Evolutionary conservation across 2,888 invertebrate species (phyloP).

Genomic region (Parochlus steinenii): DNA sequence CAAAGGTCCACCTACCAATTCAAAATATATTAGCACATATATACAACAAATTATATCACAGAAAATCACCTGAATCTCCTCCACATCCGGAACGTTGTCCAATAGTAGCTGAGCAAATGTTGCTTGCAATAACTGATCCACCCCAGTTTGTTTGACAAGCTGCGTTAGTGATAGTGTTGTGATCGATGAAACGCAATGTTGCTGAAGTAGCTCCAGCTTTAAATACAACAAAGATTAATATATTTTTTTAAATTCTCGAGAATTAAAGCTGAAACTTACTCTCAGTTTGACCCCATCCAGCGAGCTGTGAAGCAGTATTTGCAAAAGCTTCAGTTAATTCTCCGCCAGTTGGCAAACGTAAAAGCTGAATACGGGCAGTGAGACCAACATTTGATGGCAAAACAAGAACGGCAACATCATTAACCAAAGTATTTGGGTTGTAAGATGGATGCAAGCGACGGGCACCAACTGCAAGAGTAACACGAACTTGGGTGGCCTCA

Average conservation of each 20-base stretch:
- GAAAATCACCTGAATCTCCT: too few relatives aligned
- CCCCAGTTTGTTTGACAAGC: slow-evolving; percentile 19
- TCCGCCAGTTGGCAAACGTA: too few relatives aligned
- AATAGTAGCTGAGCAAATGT: slow-evolving; percentile 24
- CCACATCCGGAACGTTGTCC: too few relatives aligned
- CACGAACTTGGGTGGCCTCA: slow-evolving; percentile 5
- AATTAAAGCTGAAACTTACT: too few relatives aligned
- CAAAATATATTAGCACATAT: too few relatives aligned
- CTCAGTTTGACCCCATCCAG: slow-evolving; percentile 6
- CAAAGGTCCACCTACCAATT: slow-evolving; percentile 22
- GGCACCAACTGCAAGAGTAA: neutral
- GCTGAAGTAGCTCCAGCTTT: neutral
- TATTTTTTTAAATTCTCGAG: too few relatives aligned
- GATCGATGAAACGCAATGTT: slow-evolving; percentile 18
- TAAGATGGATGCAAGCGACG: neutral
- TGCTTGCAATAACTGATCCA: slow-evolving; percentile 18
- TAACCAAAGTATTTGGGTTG: too few relatives aligned
- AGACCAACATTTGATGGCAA: neutral
- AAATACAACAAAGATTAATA: too few relatives aligned
- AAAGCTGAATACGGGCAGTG: neutral
- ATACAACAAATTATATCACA: too few relatives aligned
- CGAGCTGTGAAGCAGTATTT: neutral
- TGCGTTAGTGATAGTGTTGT: slow-evolving; percentile 22
- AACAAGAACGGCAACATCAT: slow-evolving; percentile 4
- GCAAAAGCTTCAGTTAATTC: neutral